These are phyloP conservation scores for Automeris io DNA, from an alignment of 2,888 invertebrate genomes.

Conservation along the genomic window DNA sequence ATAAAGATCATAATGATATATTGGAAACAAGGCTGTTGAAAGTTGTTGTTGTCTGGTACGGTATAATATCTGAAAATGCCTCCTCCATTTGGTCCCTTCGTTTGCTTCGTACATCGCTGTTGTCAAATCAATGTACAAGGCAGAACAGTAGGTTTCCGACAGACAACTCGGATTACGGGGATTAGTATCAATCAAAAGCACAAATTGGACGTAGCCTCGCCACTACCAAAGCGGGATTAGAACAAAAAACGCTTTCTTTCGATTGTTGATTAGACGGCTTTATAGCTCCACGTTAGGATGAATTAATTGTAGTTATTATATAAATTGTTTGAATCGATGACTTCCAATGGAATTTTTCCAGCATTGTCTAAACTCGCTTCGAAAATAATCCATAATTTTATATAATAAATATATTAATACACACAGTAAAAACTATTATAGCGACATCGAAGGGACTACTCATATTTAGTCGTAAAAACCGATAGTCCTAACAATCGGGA, in stretches of 20 bases:
- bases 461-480: too few relatives aligned
- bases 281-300: slow-evolving; percentile 16
- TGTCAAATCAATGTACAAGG: slow-evolving; percentile 10
- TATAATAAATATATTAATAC: too few relatives aligned
- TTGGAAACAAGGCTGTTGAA: too few relatives aligned
- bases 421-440: too few relatives aligned
- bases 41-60: too few relatives aligned
- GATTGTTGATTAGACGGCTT: slow-evolving; percentile 16
- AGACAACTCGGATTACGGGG: slow-evolving; percentile 54
- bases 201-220: slow-evolving; percentile 59
- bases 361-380: background rate
- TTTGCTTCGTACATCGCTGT: slow-evolving; percentile 1
- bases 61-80: slow-evolving; percentile 1
- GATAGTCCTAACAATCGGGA: too few relatives aligned
- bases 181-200: slow-evolving; percentile 68
- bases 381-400: background rate
- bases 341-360: background rate
- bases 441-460: too few relatives aligned
- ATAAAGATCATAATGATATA: too few relatives aligned
- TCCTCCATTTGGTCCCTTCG: slow-evolving; percentile 6
- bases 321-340: background rate
- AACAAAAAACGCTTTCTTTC: slow-evolving; percentile 11
- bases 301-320: slow-evolving; percentile 14
- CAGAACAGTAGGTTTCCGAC: slow-evolving; percentile 41
- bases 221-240: slow-evolving; percentile 43